phyloP scores from a whole-genome alignment of 2,888 invertebrate species.

The Tolmerus cingulatus region DNA sequence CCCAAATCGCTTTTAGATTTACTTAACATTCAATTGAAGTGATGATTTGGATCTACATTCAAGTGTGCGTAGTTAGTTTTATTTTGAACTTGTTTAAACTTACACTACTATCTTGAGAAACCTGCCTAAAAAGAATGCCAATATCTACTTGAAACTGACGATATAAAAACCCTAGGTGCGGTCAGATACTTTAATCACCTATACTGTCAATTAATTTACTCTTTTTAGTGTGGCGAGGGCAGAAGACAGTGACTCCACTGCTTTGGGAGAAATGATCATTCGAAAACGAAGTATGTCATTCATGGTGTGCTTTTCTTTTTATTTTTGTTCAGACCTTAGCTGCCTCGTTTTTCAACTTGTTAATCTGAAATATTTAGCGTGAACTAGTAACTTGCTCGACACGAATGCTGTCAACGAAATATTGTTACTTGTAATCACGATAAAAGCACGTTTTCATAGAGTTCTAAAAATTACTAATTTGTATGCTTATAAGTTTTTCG shows the following conservation, averaged over 20 bases:
- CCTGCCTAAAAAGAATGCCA: slow-evolving; percentile 23
- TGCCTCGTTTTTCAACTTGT: background rate
- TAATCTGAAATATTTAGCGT: background rate
- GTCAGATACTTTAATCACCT: slow-evolving; percentile 44
- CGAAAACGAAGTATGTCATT: slow-evolving; percentile 24
- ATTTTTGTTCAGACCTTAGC: background rate
- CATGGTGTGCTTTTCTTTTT: background rate
- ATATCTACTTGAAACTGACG: background rate
- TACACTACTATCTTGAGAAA: background rate
- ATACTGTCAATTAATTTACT: slow-evolving; percentile 47
- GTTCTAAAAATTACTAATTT: background rate
- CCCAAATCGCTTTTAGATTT: background rate
- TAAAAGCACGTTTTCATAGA: background rate
- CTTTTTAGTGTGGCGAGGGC: slow-evolving; percentile 18
- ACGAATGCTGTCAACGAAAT: background rate
- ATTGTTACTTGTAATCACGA: background rate
- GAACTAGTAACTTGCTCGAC: background rate
- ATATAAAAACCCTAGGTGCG: slow-evolving; percentile 39
- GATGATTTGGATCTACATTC: background rate
- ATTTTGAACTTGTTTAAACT: slow-evolving; percentile 6
- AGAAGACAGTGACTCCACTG: slow-evolving; percentile 11
- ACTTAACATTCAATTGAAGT: slow-evolving; percentile 1
- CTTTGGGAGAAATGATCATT: slow-evolving; percentile 15
- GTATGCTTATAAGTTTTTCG: background rate
- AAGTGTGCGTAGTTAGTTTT: slow-evolving; percentile 6